phyloP scores from a whole-genome alignment of 2,113 vertebrate genomes.

The Myxocyprinus asiaticus region DNA sequence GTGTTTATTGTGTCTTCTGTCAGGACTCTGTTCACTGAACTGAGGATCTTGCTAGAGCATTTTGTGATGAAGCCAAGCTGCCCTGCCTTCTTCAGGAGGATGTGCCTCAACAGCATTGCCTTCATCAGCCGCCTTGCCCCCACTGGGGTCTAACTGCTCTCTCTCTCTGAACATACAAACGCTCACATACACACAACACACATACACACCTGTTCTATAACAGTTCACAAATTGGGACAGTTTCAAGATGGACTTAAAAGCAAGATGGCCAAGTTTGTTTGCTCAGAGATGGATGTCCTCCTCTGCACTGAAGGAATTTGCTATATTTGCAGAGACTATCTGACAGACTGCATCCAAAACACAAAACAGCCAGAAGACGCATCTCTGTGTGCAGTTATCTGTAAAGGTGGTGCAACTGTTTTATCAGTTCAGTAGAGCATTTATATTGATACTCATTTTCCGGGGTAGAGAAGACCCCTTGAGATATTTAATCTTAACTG shows the following conservation, averaged over 20 bases:
- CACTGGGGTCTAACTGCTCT: constrained; percentile 81
- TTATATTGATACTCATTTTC: constrained; percentile 3
- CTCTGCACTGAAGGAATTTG: constrained; percentile 42
- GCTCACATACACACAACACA: too few relatives aligned
- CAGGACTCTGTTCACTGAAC: constrained; percentile 93
- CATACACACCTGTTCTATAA: background rate
- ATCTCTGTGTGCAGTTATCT: background rate
- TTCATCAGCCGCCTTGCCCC: constrained; percentile 96
- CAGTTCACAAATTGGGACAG: constrained; percentile 9
- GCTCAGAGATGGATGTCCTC: constrained; percentile 17
- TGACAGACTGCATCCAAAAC: constrained; percentile 8
- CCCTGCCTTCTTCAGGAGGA: constrained; percentile 91
- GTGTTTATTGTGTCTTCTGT: background rate
- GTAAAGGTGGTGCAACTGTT: background rate
- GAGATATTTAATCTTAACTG: constrained; percentile 38
- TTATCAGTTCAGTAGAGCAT: constrained; percentile 18
- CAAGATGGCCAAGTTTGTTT: background rate
- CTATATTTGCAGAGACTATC: constrained; percentile 38
- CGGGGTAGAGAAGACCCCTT: background rate
- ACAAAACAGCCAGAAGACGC: constrained; percentile 16
- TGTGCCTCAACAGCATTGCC: constrained; percentile 94
- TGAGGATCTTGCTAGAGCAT: constrained; percentile 93
- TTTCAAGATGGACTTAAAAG: constrained; percentile 28
- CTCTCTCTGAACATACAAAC: background rate
- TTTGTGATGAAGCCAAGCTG: constrained; percentile 95